Evolutionary conservation across 2,797 vertebrate species (phyloP), one percentile per base, ranked within the genome.

Genomic region (Serranus cabrilla): DNA sequence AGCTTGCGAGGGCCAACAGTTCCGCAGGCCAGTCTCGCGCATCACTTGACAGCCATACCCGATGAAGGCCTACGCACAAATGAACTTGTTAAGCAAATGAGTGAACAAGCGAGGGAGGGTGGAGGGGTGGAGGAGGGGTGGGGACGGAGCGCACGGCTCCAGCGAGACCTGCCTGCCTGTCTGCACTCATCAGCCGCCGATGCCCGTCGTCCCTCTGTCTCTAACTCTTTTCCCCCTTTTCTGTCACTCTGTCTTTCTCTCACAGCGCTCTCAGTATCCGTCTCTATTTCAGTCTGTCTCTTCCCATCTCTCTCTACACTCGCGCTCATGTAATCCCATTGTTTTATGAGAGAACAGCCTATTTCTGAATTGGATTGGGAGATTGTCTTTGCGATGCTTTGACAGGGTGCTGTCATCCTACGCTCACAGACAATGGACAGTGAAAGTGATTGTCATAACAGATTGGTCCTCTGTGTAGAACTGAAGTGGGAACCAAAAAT

Each of bases 11-110:
- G 86, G 88, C 91, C 88, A 86, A 88, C 79, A 85, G 80, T 62
- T 93, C 94, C 89, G 83, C 89, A 34, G 93, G 92, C 93, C 75
- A 90, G 85, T 82, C 88, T 94, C 71, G 83, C 89, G 93, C 92
- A 92, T 94, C 93, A 90, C 90, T 95, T 94, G 88, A 87, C 92
- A 92, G 88, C 92, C 90, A 87, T 86, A 81, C 82, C 74, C 58
- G 31, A 90, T 90, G 86, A 87, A 89, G 87, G 70, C 73, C 86
- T 87, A 94, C 21, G 91, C 92, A 92, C 93, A 89, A 92, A 94
- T 94, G 85, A 94, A 93, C 87, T 91, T 86, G 87, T 93, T 94
- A 92, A 85, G 85, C 83, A 87, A 92, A 91, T 86, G 87, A 88
- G 86, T 87, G 91, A 90, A 81, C 72, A 89, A 77, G 82, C 63